Evolutionary conservation across 2,113 vertebrate genomes (phyloP).

Genomic region (Cichladusa arquata): DNA sequence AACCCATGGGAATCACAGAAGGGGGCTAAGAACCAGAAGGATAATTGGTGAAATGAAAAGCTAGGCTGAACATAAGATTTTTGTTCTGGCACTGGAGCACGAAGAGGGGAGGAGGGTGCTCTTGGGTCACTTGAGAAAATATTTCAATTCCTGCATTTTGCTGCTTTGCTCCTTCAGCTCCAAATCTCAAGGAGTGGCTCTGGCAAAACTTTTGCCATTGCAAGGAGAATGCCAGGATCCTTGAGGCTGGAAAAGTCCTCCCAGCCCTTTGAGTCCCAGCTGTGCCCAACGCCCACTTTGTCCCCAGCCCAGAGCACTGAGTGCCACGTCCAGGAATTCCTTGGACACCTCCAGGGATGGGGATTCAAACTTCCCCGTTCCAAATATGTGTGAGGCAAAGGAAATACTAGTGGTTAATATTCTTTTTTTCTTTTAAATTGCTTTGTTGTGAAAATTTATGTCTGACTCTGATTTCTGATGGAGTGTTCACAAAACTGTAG

Average conservation of each 20-base stretch:
- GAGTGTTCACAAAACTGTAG: background rate
- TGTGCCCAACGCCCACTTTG: no score
- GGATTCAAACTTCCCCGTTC: background rate
- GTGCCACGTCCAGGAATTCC: background rate
- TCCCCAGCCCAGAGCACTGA: background rate
- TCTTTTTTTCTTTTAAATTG: background rate
- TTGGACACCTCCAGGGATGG: background rate
- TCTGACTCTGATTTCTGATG: background rate
- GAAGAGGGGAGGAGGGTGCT: background rate
- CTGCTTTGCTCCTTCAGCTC: background rate
- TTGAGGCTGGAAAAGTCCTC: background rate
- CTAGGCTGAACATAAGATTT: background rate
- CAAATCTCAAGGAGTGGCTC: background rate
- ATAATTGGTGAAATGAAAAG: background rate
- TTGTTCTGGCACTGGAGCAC: background rate
- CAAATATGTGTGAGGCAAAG: background rate
- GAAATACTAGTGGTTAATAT: background rate
- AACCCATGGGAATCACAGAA: background rate
- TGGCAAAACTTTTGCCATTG: background rate
- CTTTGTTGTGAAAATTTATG: background rate
- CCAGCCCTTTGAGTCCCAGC: rapidly evolving
- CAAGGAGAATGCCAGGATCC: background rate
- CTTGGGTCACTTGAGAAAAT: background rate
- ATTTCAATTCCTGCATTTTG: background rate
- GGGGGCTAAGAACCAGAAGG: background rate